phyloP scores from a whole-genome alignment of 2,888 invertebrate genomes.

The Colletes collaris region DNA sequence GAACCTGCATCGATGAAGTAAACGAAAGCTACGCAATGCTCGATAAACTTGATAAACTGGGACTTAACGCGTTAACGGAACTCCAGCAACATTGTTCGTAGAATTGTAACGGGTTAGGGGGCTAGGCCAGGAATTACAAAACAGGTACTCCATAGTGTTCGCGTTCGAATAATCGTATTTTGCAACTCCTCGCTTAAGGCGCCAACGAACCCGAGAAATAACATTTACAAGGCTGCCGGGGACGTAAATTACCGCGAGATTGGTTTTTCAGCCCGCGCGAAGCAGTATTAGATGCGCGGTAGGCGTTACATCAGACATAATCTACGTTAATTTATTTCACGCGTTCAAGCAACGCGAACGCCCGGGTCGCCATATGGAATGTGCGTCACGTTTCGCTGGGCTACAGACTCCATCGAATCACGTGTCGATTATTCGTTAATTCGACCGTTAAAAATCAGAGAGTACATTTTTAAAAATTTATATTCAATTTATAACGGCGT shows the following conservation, averaged over 20 bases:
- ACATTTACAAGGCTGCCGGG: neutral
- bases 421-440: neutral
- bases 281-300: conserved; percentile 9
- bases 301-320: conserved; percentile 16
- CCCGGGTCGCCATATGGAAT: conserved; percentile 1
- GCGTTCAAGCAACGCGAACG: neutral
- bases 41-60: neutral
- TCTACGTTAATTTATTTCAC: neutral
- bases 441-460: neutral
- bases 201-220: neutral
- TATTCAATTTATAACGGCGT: no score
- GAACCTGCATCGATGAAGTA: neutral
- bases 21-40: neutral
- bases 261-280: neutral
- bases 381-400: neutral
- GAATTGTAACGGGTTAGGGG: neutral
- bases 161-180: neutral
- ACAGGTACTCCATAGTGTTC: neutral
- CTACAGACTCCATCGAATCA: neutral
- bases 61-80: conserved; percentile 12
- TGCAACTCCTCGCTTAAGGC: neutral
- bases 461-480: no score
- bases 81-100: neutral
- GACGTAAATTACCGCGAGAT: conserved; percentile 4
- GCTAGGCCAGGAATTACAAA: neutral